phyloP scores from a whole-genome alignment of 2,797 vertebrate species.

The Peromyscus melanophrys region DNA sequence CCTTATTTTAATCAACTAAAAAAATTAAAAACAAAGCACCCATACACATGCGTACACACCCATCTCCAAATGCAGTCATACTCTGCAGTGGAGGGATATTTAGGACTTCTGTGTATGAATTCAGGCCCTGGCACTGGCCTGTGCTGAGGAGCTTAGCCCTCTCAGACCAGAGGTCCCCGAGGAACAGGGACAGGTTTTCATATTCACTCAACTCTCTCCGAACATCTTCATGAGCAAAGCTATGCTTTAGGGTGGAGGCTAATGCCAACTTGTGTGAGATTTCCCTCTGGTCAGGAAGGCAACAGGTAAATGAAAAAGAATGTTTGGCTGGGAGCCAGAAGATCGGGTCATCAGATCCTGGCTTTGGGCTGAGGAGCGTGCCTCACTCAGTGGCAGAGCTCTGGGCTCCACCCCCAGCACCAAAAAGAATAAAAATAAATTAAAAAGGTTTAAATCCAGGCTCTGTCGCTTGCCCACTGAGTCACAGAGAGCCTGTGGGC shows the following conservation, averaged over 20 bases:
- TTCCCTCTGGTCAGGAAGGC: not conserved
- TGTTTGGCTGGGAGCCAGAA: not conserved
- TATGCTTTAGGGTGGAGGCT: not conserved
- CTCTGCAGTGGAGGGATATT: not conserved
- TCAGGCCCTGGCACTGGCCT: not conserved
- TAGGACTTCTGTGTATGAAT: not conserved
- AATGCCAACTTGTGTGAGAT: not conserved
- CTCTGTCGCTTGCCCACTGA: not conserved
- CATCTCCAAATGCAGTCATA: not conserved
- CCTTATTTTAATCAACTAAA: constrained; percentile 7
- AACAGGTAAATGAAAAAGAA: not conserved
- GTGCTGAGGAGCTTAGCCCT: not conserved
- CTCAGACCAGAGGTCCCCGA: not conserved
- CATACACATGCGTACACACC: not conserved
- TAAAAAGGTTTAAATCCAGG: not conserved
- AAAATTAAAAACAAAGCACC: not conserved
- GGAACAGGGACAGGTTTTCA: not conserved
- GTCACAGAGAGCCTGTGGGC: not conserved
- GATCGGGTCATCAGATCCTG: not conserved
- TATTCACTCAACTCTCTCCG: not conserved
- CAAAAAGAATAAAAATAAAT: not conserved
- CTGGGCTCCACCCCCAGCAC: not conserved
- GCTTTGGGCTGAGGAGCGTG: not conserved
- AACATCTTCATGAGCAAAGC: not conserved
- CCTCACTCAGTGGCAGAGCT: not conserved